Conservation (phyloP, 2,113 vertebrate species). For the Menidia beryllina region DNA sequence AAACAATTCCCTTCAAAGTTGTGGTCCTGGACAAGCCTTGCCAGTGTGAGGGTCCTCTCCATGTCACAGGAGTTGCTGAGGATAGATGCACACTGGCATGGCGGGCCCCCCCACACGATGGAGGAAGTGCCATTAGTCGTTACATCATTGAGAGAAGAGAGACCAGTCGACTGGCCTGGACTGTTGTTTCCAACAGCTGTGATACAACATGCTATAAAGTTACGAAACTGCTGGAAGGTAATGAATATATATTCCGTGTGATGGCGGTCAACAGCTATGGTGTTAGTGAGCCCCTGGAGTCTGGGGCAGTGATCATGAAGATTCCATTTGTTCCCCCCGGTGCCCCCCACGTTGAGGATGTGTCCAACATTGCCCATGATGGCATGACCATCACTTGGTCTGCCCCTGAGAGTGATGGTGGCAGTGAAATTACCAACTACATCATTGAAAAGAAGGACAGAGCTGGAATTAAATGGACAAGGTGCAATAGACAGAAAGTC, state of each 20-base stretch:
- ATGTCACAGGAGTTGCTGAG: slow-evolving; percentile 89
- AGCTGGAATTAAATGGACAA: slow-evolving; percentile 94
- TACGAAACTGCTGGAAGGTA: slow-evolving; percentile 95
- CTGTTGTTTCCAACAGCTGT: slow-evolving; percentile 89
- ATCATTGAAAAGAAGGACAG: slow-evolving; percentile 96
- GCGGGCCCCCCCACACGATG: slow-evolving; percentile 91
- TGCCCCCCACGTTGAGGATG: slow-evolving; percentile 89
- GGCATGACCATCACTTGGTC: slow-evolving; percentile 98
- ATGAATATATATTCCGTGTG: slow-evolving; percentile 96
- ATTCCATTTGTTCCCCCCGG: slow-evolving; percentile 93
- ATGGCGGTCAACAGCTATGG: slow-evolving; percentile 97
- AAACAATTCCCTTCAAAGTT: slow-evolving; percentile 90
- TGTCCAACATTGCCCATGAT: slow-evolving; percentile 92
- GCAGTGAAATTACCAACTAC: slow-evolving; percentile 92
- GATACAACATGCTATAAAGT: slow-evolving; percentile 90
- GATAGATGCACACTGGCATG: slow-evolving; percentile 93
- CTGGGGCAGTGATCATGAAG: slow-evolving; percentile 90
- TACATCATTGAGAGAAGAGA: slow-evolving; percentile 96
- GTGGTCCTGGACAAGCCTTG: slow-evolving; percentile 93
- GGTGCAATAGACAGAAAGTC: slow-evolving; percentile 95
- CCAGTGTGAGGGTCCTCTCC: slow-evolving; percentile 89
- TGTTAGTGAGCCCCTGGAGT: slow-evolving; percentile 91
- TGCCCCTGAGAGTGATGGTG: slow-evolving; percentile 91
- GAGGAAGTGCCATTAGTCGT: slow-evolving; percentile 90
- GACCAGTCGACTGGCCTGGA: slow-evolving; percentile 97